Conservation (phyloP, 1,140 invertebrate species). For the Heliconius himera region DNA sequence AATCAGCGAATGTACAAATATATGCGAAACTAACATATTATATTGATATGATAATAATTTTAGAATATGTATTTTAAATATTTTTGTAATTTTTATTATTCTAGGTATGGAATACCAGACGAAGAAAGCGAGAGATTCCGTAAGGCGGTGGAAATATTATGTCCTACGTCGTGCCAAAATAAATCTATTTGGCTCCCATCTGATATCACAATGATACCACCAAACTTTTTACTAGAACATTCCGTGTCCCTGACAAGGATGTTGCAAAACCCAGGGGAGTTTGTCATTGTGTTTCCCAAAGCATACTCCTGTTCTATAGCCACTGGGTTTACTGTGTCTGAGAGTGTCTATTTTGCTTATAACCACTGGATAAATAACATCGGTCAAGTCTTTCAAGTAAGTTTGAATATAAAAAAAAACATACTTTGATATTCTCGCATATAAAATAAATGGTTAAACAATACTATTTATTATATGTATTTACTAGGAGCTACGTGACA, state of each 20-base stretch:
- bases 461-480: neutral
- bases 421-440: neutral
- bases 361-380: slow-evolving; percentile 90
- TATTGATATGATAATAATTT: neutral
- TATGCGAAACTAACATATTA: neutral
- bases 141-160: slow-evolving; percentile 87
- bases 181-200: slow-evolving; percentile 94
- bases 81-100: slow-evolving; percentile 17
- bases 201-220: slow-evolving; percentile 97
- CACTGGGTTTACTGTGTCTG: slow-evolving; percentile 94
- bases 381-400: slow-evolving; percentile 88
- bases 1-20: neutral
- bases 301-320: slow-evolving; percentile 94
- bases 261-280: slow-evolving; percentile 94
- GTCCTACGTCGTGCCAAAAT: slow-evolving; percentile 91
- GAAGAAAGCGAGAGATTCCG: slow-evolving; percentile 89
- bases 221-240: slow-evolving; percentile 87
- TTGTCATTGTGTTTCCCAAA: slow-evolving; percentile 94
- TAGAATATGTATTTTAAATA: neutral
- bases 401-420: neutral
- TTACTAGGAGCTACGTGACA: slow-evolving; percentile 88
- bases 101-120: slow-evolving; percentile 91
- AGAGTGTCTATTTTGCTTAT: slow-evolving; percentile 97
- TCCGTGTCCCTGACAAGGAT: slow-evolving; percentile 90
- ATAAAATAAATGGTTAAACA: neutral